Evolutionary conservation across 2,797 vertebrate species (phyloP).

Genomic region (Parauchenoglanis punctatus): DNA sequence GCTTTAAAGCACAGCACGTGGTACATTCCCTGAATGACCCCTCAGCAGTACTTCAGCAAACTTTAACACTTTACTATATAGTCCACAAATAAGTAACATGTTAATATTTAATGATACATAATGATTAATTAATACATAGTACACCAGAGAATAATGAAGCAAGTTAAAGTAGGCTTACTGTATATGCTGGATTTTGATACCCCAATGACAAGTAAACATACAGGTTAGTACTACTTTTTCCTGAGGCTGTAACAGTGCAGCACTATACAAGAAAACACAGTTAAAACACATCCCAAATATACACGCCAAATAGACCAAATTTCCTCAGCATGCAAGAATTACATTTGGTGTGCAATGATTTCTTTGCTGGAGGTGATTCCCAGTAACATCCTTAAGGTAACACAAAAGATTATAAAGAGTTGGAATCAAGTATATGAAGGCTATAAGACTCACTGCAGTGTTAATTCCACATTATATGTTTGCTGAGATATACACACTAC

Average conservation of each 20-base stretch:
- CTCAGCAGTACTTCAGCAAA: not conserved
- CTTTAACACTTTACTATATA: not conserved
- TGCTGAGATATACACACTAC: not conserved
- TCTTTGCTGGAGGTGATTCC: not conserved
- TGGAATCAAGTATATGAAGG: not conserved
- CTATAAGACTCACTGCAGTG: not conserved
- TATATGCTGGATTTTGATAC: no score
- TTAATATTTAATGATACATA: not conserved
- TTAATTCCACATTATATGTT: not conserved
- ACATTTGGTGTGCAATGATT: not conserved
- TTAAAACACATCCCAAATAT: not conserved
- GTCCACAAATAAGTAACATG: not conserved
- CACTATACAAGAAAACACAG: not conserved
- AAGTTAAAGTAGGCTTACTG: not conserved
- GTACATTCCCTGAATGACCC: not conserved
- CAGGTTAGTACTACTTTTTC: not conserved
- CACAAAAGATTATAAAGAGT: not conserved
- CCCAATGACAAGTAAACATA: not conserved
- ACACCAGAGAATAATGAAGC: no score
- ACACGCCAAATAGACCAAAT: no score
- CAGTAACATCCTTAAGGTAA: not conserved
- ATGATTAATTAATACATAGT: not conserved
- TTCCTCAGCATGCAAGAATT: not conserved
- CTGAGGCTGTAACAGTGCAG: not conserved
- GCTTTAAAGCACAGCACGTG: conserved; percentile 23